Evolutionary conservation across 1,140 invertebrate genomes (phyloP).

Genomic region (Brachionus angularis): DNA sequence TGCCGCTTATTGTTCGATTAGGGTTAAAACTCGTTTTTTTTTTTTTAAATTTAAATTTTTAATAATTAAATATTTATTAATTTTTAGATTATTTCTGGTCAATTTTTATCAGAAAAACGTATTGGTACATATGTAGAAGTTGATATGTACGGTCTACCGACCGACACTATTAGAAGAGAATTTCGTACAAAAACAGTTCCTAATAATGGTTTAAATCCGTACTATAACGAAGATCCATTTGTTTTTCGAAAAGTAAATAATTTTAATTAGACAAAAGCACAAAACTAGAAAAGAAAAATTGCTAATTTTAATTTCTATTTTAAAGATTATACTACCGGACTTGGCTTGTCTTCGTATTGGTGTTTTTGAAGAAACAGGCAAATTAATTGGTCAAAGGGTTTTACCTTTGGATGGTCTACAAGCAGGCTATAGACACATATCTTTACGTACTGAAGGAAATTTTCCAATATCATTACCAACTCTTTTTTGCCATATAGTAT

Average conservation of each 20-base stretch:
- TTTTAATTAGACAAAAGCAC: background rate
- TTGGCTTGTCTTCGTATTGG: conserved; percentile 92
- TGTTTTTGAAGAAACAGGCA: conserved; percentile 96
- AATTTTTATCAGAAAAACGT: conserved; percentile 98
- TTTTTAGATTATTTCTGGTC: conserved; percentile 86
- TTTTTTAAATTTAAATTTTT: background rate
- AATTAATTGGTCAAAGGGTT: conserved; percentile 91
- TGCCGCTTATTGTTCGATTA: conserved; percentile 92
- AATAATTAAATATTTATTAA: background rate
- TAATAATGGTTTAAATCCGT: conserved; percentile 85
- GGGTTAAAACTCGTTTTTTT: conserved; percentile 66
- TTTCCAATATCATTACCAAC: conserved; percentile 97
- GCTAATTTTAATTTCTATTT: conserved; percentile 29
- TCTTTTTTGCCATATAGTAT: conserved; percentile 96
- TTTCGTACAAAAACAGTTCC: conserved; percentile 92
- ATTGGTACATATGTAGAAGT: conserved; percentile 98
- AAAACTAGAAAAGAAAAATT: too few species aligned
- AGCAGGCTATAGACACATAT: conserved; percentile 91
- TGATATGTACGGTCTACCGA: conserved; percentile 98
- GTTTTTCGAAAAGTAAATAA: conserved; percentile 82
- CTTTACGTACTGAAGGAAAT: conserved; percentile 92
- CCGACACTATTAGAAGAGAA: conserved; percentile 96
- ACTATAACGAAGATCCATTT: conserved; percentile 98
- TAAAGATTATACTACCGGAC: conserved; percentile 89
- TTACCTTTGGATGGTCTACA: conserved; percentile 94